phyloP scores from a whole-genome alignment of 2,888 invertebrate species.

The Phania funesta region DNA sequence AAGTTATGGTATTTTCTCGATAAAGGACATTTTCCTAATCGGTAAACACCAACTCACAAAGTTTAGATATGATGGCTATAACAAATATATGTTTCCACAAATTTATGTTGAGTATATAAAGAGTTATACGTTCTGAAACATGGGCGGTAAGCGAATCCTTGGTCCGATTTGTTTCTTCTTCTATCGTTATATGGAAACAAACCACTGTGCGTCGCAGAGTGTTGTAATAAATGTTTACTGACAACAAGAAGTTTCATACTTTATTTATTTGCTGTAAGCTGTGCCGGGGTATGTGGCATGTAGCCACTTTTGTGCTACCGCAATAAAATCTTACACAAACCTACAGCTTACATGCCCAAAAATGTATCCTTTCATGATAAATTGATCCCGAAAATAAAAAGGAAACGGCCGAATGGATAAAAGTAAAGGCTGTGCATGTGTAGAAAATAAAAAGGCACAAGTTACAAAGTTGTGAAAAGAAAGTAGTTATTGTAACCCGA shows the following conservation, averaged over 20 bases:
- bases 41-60: no score
- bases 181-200: no score
- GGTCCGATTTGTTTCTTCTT: no score
- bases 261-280: not conserved
- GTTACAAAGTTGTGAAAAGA: not conserved
- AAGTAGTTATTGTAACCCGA: not conserved
- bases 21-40: no score
- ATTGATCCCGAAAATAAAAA: not conserved
- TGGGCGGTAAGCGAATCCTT: no score
- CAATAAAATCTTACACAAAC: no score
- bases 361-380: constrained; percentile 12
- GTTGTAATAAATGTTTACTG: not conserved
- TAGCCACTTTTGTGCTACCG: not conserved
- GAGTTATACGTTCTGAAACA: no score
- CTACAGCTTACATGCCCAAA: not conserved
- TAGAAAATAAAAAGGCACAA: constrained; percentile 16
- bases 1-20: no score
- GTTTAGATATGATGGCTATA: no score
- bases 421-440: constrained; percentile 3
- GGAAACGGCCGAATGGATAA: not conserved
- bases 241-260: not conserved
- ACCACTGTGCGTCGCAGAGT: no score
- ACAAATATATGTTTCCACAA: no score
- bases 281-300: not conserved
- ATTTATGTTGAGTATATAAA: no score